Evolutionary conservation across 2,797 vertebrate genomes (phyloP).

Genomic region (Emys orbicularis): DNA sequence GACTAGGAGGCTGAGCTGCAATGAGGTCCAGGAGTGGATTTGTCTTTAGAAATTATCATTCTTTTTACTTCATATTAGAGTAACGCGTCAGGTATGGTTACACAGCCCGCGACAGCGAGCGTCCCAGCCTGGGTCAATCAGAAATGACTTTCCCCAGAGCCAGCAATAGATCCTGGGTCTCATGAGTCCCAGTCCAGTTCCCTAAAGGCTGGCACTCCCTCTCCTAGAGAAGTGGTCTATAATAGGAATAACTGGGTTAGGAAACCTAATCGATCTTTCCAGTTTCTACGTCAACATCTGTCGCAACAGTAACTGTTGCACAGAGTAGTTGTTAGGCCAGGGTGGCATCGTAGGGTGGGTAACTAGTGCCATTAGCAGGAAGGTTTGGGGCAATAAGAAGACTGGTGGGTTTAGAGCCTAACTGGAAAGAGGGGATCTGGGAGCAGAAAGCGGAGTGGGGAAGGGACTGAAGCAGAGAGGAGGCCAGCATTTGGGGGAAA

Average conservation of each 20-base stretch:
- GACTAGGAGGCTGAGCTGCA: not conserved
- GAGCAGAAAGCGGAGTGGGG: not conserved
- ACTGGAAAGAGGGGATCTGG: not conserved
- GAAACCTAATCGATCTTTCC: not conserved
- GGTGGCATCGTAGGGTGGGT: not conserved
- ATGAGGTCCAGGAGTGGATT: not conserved
- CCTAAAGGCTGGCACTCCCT: not conserved
- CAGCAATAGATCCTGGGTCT: not conserved
- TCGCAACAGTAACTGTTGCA: not conserved
- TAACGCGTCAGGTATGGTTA: not conserved
- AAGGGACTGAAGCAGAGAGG: not conserved
- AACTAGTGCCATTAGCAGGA: not conserved
- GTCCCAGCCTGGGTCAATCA: not conserved
- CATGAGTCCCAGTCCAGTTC: not conserved
- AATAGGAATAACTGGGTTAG: not conserved
- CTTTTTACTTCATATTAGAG: not conserved
- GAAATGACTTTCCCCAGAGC: not conserved
- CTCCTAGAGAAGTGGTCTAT: not conserved
- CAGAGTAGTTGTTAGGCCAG: not conserved
- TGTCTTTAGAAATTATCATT: not conserved
- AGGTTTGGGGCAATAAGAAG: not conserved
- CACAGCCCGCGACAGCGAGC: not conserved
- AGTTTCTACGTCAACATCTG: not conserved
- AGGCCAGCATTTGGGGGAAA: not conserved
- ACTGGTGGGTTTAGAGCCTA: not conserved